Base-by-base conservation (phyloP, 2,888 invertebrate genomes). In the Cosmia pyralina region DNA sequence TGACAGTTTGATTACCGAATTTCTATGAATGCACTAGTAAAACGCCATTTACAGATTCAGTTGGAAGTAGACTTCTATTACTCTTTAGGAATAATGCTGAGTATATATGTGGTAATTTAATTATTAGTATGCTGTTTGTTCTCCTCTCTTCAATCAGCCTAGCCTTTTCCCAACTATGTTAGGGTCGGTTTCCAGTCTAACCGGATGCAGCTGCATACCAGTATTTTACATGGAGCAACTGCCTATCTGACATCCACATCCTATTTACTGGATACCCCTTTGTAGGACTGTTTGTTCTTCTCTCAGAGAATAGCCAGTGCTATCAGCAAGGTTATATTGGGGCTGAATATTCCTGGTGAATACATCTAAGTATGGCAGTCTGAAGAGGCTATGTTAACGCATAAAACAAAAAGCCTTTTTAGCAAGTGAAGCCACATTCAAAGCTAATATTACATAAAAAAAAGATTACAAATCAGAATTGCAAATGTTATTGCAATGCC, bases 401-500 rank as follows among this genome's bases (percentile, higher is more conserved):
- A 19, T 15, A 19, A 19, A 22, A 6, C 8, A 28, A 46, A 71
- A 52, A 11, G 6, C 55, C 55, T 3, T 55, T 34, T n/a, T 53
- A n/a, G 15, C 34, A 22, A 60, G n/a, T 17, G 53, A 34, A 50
- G 44, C 19, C 44, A 1, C 22, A 72, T 44, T 5, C 59, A 44
- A 46, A 28, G 10, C 38, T 11, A 48, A 28, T 17, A 72, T 69
- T 72, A 59, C 58, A 67, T 66, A 63, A 68, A 68, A 64, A 66
- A 72, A 67, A 48, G 15, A 79, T 83, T 68, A 48, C 67, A 50
- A 67, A 55, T 69, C 64, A 60, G 34, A 52, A 17, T 65, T 60
- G 67, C 74, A 66, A 75, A 65, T 82, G 67, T 74, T 65, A 59
- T 72, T 81, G 84, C 84, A 80, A 75, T 69, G 59, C 50, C 57